phyloP scores from a whole-genome alignment of 2,797 vertebrate genomes.

The Florisuga fusca region DNA sequence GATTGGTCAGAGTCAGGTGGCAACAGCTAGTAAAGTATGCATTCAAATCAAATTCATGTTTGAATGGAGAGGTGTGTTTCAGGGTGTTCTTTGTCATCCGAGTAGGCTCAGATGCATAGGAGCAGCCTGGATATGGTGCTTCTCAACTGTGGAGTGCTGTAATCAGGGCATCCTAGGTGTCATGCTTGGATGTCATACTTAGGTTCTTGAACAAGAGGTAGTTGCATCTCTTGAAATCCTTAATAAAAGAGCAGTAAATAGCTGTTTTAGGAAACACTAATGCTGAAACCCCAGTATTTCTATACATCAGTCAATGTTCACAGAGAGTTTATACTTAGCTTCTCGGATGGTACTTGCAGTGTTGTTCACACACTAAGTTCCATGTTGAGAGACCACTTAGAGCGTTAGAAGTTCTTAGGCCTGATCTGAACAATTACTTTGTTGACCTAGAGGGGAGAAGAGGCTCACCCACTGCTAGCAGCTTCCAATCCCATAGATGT shows the following conservation, averaged over 20 bases:
- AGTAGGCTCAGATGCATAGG: background rate
- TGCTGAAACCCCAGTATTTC: background rate
- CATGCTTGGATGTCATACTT: background rate
- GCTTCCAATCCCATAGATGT: background rate
- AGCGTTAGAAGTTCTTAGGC: background rate
- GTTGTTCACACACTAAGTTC: background rate
- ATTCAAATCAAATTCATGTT: slow-evolving; percentile 9
- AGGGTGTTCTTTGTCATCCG: background rate
- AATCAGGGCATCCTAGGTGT: background rate
- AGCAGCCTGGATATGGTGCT: background rate
- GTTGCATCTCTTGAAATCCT: background rate
- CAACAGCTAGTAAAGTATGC: background rate
- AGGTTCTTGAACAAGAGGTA: background rate
- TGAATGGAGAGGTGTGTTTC: background rate
- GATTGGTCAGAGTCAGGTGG: slow-evolving; percentile 16
- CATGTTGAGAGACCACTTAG: rapidly evolving
- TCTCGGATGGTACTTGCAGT: background rate
- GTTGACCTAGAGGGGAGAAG: background rate
- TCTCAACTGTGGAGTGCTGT: background rate
- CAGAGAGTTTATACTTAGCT: background rate
- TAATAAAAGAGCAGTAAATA: background rate
- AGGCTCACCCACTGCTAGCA: background rate
- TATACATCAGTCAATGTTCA: background rate
- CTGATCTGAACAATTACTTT: background rate
- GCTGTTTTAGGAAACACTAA: background rate